Evolutionary conservation across 2,888 invertebrate genomes (phyloP), one percentile per base, ranked within the genome.

Genomic region (Loripinus fragilis): DNA sequence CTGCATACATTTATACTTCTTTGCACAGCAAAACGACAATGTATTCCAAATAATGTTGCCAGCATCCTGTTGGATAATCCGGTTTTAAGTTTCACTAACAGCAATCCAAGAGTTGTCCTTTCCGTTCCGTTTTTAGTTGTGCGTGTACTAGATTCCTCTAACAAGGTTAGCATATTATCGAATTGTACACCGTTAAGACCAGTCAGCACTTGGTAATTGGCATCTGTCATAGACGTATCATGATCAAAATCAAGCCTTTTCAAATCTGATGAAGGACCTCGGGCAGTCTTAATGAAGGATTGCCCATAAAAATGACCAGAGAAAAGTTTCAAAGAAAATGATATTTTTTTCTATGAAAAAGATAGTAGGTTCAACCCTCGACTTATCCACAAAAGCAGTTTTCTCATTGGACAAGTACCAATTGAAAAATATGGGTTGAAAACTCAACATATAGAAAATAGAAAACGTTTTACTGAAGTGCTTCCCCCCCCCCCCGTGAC

Each of bases 31-130:
- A 68, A 78, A 77, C 8, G 81, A 78, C 35, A 71, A 78, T 7
- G 70, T 10, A 82, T 52, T 17, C 45, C 52, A 60, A 82, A 82
- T n/a, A 76, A 2, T 17, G 74, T 80, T 25, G 85, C 70, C 15
- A 85, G 3, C 17, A 80, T 10, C 33, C 67, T 70, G 35, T 69
- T 80, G 0, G 78, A 74, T 8, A 81, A 35, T 2, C 73, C 80
- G 15, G 76, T 75, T 30, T 52, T 71, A 23, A 84, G 2, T 35
- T 84, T 79, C 2, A 71, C 69, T 7, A 79, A 50, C 25, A 78
- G 77, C 7, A 85, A 41, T 15, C 77, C 84, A 48, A 81, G 12
- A 52, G 52, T 17, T 5, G 68, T 38, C 8, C 84, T 75, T 3
- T n/a, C 20, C 23, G 64, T 76, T 2, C 75, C 75, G 20, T 74